Evolutionary conservation across 2,888 invertebrate genomes (phyloP).

Genomic region (Achlya flavicornis): DNA sequence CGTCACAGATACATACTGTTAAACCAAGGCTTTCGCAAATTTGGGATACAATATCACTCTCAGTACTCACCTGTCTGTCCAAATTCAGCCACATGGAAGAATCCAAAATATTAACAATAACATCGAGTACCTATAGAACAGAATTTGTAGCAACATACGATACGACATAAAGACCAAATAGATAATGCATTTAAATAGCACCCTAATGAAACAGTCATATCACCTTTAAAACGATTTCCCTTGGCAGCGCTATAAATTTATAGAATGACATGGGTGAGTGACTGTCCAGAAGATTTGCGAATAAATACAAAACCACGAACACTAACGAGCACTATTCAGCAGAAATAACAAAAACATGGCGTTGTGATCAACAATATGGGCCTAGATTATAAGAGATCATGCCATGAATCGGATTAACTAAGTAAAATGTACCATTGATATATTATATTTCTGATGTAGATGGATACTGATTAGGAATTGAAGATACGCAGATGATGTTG

Average conservation of each 20-base stretch:
- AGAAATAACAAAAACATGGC: conserved; percentile 49
- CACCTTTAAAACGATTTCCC: conserved; percentile 16
- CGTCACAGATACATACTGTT: too few species aligned
- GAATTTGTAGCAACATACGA: too few species aligned
- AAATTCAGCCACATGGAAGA: not conserved
- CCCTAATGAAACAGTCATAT: conserved; percentile 14
- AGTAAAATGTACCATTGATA: conserved; percentile 22
- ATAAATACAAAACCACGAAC: conserved; percentile 62
- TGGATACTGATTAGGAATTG: conserved; percentile 47
- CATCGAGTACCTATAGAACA: not conserved
- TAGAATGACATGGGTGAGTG: conserved; percentile 68
- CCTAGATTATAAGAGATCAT: conserved; percentile 50
- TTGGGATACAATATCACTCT: too few species aligned
- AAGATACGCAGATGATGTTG: conserved; percentile 13
- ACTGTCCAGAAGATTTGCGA: conserved; percentile 48
- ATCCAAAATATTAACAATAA: not conserved
- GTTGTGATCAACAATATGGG: conserved; percentile 48
- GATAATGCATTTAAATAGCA: not conserved
- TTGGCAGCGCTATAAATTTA: conserved; percentile 53
- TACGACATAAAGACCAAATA: not conserved
- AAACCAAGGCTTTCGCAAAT: too few species aligned
- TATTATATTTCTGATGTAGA: conserved; percentile 36
- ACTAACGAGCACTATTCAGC: conserved; percentile 78
- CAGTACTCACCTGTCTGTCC: too few species aligned
- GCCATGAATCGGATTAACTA: conserved; percentile 37